Percentiles rank a stretch among this genome's conserved stretches.
Evolutionary conservation across 2,113 vertebrate genomes (phyloP).

Genomic region (Neomonachus schauinslandi): DNA sequence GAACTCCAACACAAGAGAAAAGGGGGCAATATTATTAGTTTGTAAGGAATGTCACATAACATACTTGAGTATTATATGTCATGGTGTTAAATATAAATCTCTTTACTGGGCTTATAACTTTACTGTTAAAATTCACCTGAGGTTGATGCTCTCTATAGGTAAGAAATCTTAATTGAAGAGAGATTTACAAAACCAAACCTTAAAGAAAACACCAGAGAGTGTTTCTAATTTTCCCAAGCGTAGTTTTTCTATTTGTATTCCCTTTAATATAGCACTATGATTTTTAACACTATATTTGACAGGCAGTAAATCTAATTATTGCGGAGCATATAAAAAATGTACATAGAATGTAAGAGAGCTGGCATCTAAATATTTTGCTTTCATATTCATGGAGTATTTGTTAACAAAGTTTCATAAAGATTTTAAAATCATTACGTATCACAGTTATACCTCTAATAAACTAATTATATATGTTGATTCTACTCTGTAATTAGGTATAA

Average conservation of each 20-base stretch:
- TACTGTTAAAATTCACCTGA: slow-evolving; percentile 70
- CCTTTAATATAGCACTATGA: slow-evolving; percentile 63
- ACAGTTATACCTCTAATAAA: slow-evolving; percentile 85
- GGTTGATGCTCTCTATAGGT: slow-evolving; percentile 42
- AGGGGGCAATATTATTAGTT: slow-evolving; percentile 32
- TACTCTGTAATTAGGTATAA: slow-evolving; percentile 83
- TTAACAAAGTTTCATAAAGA: slow-evolving; percentile 83
- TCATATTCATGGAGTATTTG: slow-evolving; percentile 79
- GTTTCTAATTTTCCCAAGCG: slow-evolving; percentile 73
- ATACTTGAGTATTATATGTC: slow-evolving; percentile 31
- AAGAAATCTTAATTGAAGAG: slow-evolving; percentile 70
- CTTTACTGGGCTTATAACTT: slow-evolving; percentile 60
- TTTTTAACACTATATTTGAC: slow-evolving; percentile 79
- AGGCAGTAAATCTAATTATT: slow-evolving; percentile 77
- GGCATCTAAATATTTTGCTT: slow-evolving; percentile 80
- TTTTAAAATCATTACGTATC: slow-evolving; percentile 80
- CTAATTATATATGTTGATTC: slow-evolving; percentile 84
- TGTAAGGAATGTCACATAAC: slow-evolving; percentile 45
- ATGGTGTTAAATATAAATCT: slow-evolving; percentile 62
- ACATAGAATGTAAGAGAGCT: slow-evolving; percentile 69
- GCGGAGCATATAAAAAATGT: slow-evolving; percentile 63
- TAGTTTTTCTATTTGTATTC: slow-evolving; percentile 63
- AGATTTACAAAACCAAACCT: slow-evolving; percentile 65
- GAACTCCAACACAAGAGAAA: background rate
- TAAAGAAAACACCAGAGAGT: slow-evolving; percentile 63